A percentile compares a stretch with the other conserved stretches of the same genome.
Evolutionary conservation across 2,888 invertebrate species (phyloP).

Genomic region (Lycocerus yunnanus): DNA sequence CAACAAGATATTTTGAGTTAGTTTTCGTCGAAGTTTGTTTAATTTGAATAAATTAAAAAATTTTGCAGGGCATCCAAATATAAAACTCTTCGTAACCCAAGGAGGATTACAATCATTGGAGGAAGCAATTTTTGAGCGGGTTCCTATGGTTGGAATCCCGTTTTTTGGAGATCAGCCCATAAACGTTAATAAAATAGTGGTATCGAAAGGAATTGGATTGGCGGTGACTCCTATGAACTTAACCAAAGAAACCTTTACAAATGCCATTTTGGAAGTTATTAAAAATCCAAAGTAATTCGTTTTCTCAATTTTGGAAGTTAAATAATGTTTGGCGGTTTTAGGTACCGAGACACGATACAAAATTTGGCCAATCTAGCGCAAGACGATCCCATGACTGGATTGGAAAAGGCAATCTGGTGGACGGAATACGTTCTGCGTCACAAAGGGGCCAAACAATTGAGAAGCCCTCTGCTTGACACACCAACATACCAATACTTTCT

Average conservation of each 20-base stretch:
- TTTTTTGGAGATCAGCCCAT: background rate
- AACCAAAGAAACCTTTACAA: background rate
- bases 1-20: background rate
- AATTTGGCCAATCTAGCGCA: background rate
- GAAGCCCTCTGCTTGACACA: background rate
- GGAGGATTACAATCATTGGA: background rate
- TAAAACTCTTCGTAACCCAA: background rate
- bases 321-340: background rate
- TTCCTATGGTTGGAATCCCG: background rate
- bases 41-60: background rate
- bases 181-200: background rate
- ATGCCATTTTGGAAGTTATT: slow-evolving; percentile 39
- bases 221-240: background rate
- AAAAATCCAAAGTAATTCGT: slow-evolving; percentile 36
- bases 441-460: background rate
- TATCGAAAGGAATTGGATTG: background rate
- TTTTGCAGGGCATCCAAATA: background rate
- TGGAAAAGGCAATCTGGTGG: slow-evolving; percentile 1
- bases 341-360: background rate
- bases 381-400: slow-evolving; percentile 11
- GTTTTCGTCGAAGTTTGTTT: background rate
- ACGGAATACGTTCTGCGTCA: background rate
- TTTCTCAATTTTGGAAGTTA: background rate
- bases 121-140: background rate
- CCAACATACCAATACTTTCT: background rate